phyloP scores from a whole-genome alignment of 1,140 invertebrate genomes.

The Calycopis cecrops region DNA sequence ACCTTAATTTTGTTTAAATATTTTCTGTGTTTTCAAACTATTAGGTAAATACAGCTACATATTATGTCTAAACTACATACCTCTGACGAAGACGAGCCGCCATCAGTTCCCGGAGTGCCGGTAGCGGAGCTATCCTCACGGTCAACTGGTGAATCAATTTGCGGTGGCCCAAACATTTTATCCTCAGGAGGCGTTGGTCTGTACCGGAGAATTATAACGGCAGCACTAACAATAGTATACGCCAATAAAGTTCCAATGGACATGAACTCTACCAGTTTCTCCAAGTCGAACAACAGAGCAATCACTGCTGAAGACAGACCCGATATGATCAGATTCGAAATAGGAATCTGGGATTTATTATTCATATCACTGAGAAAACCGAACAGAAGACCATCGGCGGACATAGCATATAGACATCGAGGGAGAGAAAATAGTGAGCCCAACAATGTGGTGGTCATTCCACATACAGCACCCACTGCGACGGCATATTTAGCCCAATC shows the following conservation, averaged over 20 bases:
- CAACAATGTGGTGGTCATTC: constrained; percentile 91
- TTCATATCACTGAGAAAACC: constrained; percentile 85
- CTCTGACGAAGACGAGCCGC: constrained; percentile 68
- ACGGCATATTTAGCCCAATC: constrained; percentile 93
- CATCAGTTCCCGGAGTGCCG: constrained; percentile 66
- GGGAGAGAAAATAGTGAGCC: constrained; percentile 90
- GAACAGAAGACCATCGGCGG: constrained; percentile 90
- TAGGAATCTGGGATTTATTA: constrained; percentile 87
- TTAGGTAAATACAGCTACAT: too few relatives aligned
- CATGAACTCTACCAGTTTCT: constrained; percentile 95
- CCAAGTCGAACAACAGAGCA: constrained; percentile 90
- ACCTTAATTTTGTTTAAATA: too few relatives aligned
- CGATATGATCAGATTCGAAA: constrained; percentile 87
- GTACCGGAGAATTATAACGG: constrained; percentile 91
- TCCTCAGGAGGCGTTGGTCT: constrained; percentile 76
- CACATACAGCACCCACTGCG: constrained; percentile 90
- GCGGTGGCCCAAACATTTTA: constrained; percentile 57
- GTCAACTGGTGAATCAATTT: constrained; percentile 65
- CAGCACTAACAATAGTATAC: constrained; percentile 93
- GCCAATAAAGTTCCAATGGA: constrained; percentile 93
- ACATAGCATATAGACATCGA: constrained; percentile 92
- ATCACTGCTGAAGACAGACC: constrained; percentile 86
- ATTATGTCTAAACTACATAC: too few relatives aligned
- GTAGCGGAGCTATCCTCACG: constrained; percentile 72
- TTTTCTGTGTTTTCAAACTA: too few relatives aligned